Evolutionary conservation across 2,797 vertebrate species (phyloP), one percentile per base, ranked within the genome.

Genomic region (Phoeniculus purpureus): DNA sequence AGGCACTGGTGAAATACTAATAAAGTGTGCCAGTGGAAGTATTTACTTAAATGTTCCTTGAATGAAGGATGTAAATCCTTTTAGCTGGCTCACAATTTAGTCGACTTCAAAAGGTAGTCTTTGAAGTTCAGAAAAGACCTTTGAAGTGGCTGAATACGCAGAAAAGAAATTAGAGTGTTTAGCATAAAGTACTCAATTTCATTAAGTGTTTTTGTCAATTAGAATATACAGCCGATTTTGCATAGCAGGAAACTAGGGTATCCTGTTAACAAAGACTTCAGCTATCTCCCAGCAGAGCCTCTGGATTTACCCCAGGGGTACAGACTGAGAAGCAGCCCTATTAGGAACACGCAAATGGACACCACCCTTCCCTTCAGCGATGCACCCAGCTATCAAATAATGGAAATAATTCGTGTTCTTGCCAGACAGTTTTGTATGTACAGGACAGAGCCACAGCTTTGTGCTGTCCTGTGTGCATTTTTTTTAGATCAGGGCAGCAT

Each of bases 141-240:
- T 94, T 97, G 96, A 97, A 96, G 96, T 95, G 66, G 61, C 79
- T 84, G 84, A 94, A 94, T 94, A 97, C 89, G 93, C 92, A 96
- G 92, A 95, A 86, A 87, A 77, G 81, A 94, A 95, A 95, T 93
- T 77, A 93, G 56, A 73, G 85, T 95, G 81, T 93, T 80, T 92
- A 94, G 70, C 66, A 85, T 75, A 81, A 90, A 94, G 85, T 87
- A 79, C 71, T 21, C 40, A 93, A 90, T 92, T 96, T 95, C 87
- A 86, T 95, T 92, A 97, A 90, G 92, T 87, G 79, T 75, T 89
- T 94, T 94, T 83, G 59, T 93, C 92, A 95, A 90, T 92, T 94
- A 88, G 84, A 92, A 93, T 93, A 83, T 76, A 56, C 56, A 87
- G 73, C 74, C 48, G 26, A 5, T 85, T 93, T 81, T 89, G 82